These are phyloP conservation scores for Phalacrocorax aristotelis DNA, from an alignment of 2,113 vertebrate genomes.

Conservation along the genomic window DNA sequence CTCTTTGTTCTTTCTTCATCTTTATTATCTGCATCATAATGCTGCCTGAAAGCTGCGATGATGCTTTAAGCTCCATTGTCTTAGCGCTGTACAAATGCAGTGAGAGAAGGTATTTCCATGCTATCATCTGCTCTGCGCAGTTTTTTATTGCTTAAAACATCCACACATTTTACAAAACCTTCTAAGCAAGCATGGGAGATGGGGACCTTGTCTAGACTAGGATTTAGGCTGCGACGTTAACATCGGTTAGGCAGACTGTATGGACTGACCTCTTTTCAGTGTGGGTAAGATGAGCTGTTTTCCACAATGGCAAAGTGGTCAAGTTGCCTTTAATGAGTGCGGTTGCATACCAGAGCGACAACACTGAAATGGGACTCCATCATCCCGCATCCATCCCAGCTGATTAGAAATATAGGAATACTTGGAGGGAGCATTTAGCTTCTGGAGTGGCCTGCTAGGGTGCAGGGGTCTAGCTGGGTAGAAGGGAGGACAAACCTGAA, in stretches of 20 bases:
- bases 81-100: background rate
- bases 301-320: background rate
- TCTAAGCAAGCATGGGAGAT: background rate
- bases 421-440: background rate
- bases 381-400: background rate
- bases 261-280: background rate
- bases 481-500: background rate
- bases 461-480: background rate
- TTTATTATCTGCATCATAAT: background rate
- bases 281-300: background rate
- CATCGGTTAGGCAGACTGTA: background rate
- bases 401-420: background rate
- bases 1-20: constrained; percentile 47
- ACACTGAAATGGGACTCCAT: background rate
- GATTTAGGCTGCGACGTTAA: background rate
- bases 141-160: background rate
- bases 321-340: background rate
- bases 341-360: background rate
- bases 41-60: background rate
- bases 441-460: background rate
- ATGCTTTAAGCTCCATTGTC: background rate
- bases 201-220: background rate
- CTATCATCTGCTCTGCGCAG: background rate
- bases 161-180: background rate
- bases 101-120: background rate